phyloP scores from a whole-genome alignment of 1,140 invertebrate genomes.

The Acromyrmex heyeri region DNA sequence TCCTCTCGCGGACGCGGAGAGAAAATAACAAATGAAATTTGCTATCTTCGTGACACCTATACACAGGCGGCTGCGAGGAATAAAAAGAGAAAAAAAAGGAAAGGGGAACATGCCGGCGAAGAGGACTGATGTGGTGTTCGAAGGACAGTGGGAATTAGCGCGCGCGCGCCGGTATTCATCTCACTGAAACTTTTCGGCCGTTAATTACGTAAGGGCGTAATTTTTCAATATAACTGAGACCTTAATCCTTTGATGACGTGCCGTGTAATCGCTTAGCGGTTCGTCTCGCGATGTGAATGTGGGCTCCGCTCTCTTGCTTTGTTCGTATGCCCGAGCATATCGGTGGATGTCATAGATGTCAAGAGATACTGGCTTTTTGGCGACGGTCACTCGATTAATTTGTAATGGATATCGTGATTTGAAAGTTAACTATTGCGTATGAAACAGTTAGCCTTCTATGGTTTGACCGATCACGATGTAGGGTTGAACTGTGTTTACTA shows the following conservation, averaged over 20 bases:
- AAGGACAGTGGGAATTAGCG: conserved; percentile 61
- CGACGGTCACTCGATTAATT: conserved; percentile 37
- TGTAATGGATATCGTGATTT: conserved; percentile 15
- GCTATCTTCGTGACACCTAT: conserved; percentile 75
- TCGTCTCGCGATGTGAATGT: conserved; percentile 19
- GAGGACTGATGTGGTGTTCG: conserved; percentile 13
- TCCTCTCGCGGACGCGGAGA: conserved; percentile 14
- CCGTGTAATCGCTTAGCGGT: conserved; percentile 46
- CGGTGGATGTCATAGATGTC: neutral
- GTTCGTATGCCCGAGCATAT: conserved; percentile 2
- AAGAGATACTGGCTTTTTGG: conserved; percentile 1
- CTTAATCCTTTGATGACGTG: conserved; percentile 51
- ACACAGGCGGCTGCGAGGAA: conserved; percentile 38
- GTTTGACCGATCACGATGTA: neutral
- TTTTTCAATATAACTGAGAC: conserved; percentile 71
- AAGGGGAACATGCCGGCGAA: neutral
- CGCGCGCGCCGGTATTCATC: conserved; percentile 62
- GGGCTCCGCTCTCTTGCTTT: neutral
- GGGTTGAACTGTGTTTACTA: too few relatives aligned
- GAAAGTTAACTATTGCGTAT: conserved; percentile 9
- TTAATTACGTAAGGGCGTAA: conserved; percentile 69
- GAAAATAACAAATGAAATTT: conserved; percentile 78
- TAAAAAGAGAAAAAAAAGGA: neutral
- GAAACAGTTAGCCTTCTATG: neutral
- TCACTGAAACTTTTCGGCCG: conserved; percentile 58